Evolutionary conservation across 2,797 vertebrate species (phyloP).

Genomic region (Manis javanica): DNA sequence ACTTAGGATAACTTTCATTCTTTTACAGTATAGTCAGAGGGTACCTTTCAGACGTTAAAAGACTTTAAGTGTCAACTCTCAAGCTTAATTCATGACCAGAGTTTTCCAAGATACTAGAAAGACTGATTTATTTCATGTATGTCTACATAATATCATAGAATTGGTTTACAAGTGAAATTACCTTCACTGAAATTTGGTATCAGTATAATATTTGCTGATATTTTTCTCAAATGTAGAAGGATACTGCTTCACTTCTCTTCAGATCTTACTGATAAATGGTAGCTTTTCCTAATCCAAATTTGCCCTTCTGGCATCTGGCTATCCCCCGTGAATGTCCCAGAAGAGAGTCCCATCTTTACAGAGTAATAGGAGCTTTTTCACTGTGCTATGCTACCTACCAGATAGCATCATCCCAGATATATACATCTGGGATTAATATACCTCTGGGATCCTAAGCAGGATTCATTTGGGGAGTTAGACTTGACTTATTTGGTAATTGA

Average conservation of each 20-base stretch:
- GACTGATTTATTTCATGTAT: neutral
- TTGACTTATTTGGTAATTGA: neutral
- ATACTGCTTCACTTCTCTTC: neutral
- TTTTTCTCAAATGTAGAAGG: neutral
- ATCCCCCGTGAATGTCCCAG: neutral
- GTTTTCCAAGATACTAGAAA: neutral
- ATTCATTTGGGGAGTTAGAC: neutral
- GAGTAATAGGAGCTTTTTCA: neutral
- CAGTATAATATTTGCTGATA: neutral
- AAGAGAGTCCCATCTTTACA: neutral
- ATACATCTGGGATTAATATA: neutral
- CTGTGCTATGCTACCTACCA: neutral
- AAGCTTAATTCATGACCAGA: neutral
- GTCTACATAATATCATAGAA: neutral
- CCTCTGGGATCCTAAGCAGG: neutral
- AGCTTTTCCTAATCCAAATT: neutral
- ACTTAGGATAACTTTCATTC: neutral
- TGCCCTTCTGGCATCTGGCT: neutral
- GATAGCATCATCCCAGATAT: neutral
- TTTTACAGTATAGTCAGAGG: neutral
- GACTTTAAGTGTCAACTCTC: neutral
- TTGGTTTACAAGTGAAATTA: neutral
- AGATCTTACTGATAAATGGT: neutral
- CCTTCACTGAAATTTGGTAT: neutral
- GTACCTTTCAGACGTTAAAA: neutral